Base-by-base conservation (phyloP, 2,797 vertebrate species). In the Melanotaenia trifasciata region DNA sequence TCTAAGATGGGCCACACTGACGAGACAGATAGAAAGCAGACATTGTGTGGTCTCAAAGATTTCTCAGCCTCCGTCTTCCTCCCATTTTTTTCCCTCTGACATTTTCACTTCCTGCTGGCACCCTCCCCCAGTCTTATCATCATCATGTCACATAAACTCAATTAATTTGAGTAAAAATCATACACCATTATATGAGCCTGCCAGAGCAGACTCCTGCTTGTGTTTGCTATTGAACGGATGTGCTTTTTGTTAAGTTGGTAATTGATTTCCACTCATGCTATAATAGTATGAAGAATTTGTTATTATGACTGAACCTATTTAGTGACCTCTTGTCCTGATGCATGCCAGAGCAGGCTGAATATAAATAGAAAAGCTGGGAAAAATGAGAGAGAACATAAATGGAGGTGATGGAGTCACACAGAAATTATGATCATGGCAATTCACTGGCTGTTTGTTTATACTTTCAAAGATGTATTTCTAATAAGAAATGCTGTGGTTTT, bases 11-110 rank as follows among this genome's bases (percentile, higher is more conserved):
- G 72, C 75, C 47, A 20, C 81, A 18, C 74, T 67, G 83, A 79
- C 43, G 84, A 83, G 70, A 70, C 73, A n/a, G 75, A 88, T 87
- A 88, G 87, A 90, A 85, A 85, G 83, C 85, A 84, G 90, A 90
- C 89, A 89, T 84, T 94, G 92, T 94, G 88, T 80, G 80, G 84
- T 80, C 88, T 89, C 76, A 90, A 87, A 89, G 88, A 90, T 90
- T 83, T 78, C 79, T 78, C 83, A 78, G 89, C 88, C 80, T 78
- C 81, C 66, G 53, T 26, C 85, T 83, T 91, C 89, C 89, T 88
- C 67, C 71, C 36, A 33, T 77, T 67, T 58, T 54, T 71, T 64
- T 76, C 50, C 70, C 67, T 67, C 20, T 85, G 83, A 80, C 87
- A 78, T 90, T 84, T 86, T 81, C 84, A 89, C 88, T 92, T 92